Conservation (phyloP, 2,888 invertebrate genomes). For the Ochropleura leucogaster region DNA sequence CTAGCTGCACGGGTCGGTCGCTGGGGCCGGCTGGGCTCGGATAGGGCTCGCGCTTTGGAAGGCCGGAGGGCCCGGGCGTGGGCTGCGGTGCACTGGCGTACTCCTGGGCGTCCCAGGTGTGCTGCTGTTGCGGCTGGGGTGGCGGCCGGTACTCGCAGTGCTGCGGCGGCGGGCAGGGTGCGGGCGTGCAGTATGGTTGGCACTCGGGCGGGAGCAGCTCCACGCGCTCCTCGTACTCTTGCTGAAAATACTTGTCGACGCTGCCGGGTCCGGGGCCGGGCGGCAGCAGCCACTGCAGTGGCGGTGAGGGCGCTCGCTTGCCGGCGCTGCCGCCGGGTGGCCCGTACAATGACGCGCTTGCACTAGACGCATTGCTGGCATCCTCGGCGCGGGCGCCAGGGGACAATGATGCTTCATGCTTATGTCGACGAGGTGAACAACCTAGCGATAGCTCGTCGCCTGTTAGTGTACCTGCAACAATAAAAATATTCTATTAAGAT, state of each 20-base stretch:
- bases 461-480: constrained; percentile 94
- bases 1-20: constrained; percentile 93
- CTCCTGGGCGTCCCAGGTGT: constrained; percentile 92
- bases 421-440: constrained; percentile 90
- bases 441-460: constrained; percentile 94
- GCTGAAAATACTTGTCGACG: constrained; percentile 91
- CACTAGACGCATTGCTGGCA: constrained; percentile 92
- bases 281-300: constrained; percentile 93
- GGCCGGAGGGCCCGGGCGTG: constrained; percentile 92
- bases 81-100: constrained; percentile 83
- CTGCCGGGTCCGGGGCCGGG: constrained; percentile 93
- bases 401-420: constrained; percentile 92
- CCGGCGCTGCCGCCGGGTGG: constrained; percentile 83
- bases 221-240: constrained; percentile 93
- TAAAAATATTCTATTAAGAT: constrained; percentile 17
- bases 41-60: constrained; percentile 90
- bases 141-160: constrained; percentile 92
- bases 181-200: constrained; percentile 89
- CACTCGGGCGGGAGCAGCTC: constrained; percentile 88
- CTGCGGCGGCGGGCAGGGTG: constrained; percentile 83
- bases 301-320: constrained; percentile 88
- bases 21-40: constrained; percentile 84
- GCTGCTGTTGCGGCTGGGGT: constrained; percentile 91
- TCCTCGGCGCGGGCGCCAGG: constrained; percentile 94
- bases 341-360: constrained; percentile 91